Evolutionary conservation across 2,888 invertebrate species (phyloP).

Genomic region (Gibbula magus): DNA sequence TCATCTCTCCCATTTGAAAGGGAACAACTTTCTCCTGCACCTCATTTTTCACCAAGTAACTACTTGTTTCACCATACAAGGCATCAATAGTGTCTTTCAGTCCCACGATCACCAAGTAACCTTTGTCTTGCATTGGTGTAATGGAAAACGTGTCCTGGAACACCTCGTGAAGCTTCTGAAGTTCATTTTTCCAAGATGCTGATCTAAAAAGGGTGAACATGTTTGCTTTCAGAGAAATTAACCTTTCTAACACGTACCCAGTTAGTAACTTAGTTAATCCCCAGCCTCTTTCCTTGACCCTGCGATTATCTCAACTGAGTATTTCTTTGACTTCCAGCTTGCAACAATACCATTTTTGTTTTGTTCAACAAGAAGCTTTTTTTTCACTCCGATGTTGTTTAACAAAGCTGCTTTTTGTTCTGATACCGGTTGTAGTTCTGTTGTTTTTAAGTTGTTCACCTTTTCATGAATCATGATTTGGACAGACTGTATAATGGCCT

Average conservation of each 20-base stretch:
- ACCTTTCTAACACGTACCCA: background rate
- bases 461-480: background rate
- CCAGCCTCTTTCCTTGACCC: background rate
- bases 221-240: background rate
- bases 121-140: background rate
- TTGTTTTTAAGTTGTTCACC: background rate
- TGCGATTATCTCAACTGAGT: background rate
- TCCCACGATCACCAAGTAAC: background rate
- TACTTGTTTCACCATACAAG: conserved; percentile 19
- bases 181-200: background rate
- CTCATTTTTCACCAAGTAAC: conserved; percentile 33
- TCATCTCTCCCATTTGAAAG: conserved; percentile 6
- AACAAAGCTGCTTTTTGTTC: background rate
- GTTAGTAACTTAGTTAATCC: background rate
- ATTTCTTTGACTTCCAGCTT: background rate
- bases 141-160: background rate
- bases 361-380: background rate
- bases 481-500: background rate
- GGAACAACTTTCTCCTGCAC: conserved; percentile 18
- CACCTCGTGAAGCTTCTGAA: background rate
- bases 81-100: background rate
- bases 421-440: background rate
- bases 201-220: background rate
- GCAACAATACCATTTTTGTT: background rate
- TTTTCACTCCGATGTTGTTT: background rate